These are phyloP conservation scores for Strongylocentrotus purpuratus DNA, from an alignment of 35 echinoderm and acorn worm genomes.

Conservation along the genomic window DNA sequence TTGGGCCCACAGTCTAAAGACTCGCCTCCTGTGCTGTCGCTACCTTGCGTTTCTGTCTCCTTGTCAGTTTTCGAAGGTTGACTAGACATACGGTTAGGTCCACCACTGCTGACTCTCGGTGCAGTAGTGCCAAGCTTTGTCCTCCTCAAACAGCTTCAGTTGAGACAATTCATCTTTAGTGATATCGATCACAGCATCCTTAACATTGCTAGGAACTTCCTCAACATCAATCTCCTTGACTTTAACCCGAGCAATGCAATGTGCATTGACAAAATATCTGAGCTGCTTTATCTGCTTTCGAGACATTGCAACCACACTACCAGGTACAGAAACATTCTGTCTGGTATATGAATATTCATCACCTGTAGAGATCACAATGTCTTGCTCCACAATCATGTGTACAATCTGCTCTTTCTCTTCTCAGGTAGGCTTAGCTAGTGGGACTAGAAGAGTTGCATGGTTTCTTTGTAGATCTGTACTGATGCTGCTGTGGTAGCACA, in stretches of 20 bases:
- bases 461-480: not conserved
- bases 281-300: not conserved
- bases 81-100: not conserved
- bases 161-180: conserved; percentile 69
- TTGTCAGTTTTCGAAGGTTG: not conserved
- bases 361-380: not conserved
- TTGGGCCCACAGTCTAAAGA: not conserved
- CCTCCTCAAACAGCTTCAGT: not conserved
- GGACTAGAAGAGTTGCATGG: not conserved
- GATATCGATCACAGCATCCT: not conserved
- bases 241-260: not conserved
- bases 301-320: not conserved
- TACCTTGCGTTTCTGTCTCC: not conserved
- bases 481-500: not conserved
- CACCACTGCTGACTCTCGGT: conserved; percentile 21
- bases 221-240: too few relatives aligned
- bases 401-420: not conserved
- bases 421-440: conserved; percentile 7
- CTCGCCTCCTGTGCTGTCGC: not conserved
- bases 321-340: not conserved
- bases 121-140: conserved; percentile 21
- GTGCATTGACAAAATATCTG: not conserved
- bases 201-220: not conserved
- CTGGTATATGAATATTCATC: not conserved
- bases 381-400: not conserved